Evolutionary conservation across 2,113 vertebrate species (phyloP), one percentile per base, ranked within the genome.

Genomic region (Rhinichthys klamathensis): DNA sequence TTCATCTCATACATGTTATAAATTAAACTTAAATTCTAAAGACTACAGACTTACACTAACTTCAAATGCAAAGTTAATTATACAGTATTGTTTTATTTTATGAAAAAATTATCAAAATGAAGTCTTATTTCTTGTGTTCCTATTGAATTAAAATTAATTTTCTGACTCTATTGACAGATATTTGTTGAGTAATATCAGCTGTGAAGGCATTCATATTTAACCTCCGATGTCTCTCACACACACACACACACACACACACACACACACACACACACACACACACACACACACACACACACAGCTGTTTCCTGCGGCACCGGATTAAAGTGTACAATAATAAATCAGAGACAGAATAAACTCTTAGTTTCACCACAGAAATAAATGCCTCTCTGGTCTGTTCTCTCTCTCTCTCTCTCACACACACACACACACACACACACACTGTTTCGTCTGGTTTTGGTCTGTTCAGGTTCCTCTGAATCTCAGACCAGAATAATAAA

Each of bases 241-340:
- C 10, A 46, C 44, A 46, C 11, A 46, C 44, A 46, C 11, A 46
- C 46, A 46, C 46, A 46, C 46, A 46, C 11, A 46, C 44, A 44
- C 44, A 44, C 44, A 44, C 44, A 44, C 44, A 44, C 44, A 44
- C 44, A 44, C 44, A 44, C 44, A 44, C 44, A 44, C 44, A 44
- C 44, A 44, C 44, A 44, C 44, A 44, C 44, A 44, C 44, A 44
- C 44, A 18, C 73, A 77, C 51, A 77, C 75, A 78, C 75, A 60
- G 21, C 76, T 60, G 74, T 6, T 77, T 77, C 75, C 75, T 56
- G 75, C 30, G 2, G 54, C 32, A 15, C 51, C 10, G n/a, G 2
- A 78, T 38, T 78, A 38, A 58, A n/a, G 8, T 15, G 9, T 13
- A 18, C 51, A 54, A 21, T 54, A 54, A 76, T 32, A 76, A 0